A percentile compares a stretch with the other conserved stretches of the same genome.
phyloP scores from a whole-genome alignment of 2,888 invertebrate species.

The Brachynemurus nebulosus region DNA sequence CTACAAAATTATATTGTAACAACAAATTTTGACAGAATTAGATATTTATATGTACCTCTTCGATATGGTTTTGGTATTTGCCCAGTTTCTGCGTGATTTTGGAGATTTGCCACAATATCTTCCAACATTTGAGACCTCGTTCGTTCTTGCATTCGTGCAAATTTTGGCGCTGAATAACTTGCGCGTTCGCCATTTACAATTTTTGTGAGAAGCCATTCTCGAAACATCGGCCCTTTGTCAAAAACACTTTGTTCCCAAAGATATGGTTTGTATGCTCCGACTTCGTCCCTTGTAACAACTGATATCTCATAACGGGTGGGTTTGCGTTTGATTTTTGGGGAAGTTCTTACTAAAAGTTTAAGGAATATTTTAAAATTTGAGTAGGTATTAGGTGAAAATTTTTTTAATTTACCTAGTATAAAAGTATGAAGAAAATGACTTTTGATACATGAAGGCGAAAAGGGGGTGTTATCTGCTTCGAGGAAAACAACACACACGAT shows the following conservation, averaged over 20 bases:
- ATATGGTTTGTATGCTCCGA: conserved; percentile 90
- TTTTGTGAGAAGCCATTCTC: conserved; percentile 87
- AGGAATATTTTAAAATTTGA: neutral
- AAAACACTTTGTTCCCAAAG: conserved; percentile 91
- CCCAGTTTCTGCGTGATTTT: conserved; percentile 89
- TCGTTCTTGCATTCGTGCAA: conserved; percentile 87
- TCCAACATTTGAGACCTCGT: conserved; percentile 89
- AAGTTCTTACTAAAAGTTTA: conserved; percentile 56
- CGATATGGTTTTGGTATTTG: conserved; percentile 91
- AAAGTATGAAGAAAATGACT: conserved; percentile 91
- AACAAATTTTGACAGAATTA: neutral
- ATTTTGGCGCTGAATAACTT: conserved; percentile 88
- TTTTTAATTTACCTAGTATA: conserved; percentile 47
- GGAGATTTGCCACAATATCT: conserved; percentile 84
- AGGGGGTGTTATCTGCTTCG: conserved; percentile 84
- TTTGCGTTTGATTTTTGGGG: conserved; percentile 72
- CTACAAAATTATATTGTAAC: conserved; percentile 29
- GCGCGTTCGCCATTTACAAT: conserved; percentile 89
- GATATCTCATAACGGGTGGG: conserved; percentile 84
- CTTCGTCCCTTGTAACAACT: conserved; percentile 87
- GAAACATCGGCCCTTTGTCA: conserved; percentile 88
- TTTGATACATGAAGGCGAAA: conserved; percentile 88
- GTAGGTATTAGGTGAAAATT: neutral
- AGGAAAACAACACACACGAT: conserved; percentile 90
- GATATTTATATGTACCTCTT: conserved; percentile 37